Conservation (phyloP, 2,797 vertebrate species). For the Pangasius larnaudii region DNA sequence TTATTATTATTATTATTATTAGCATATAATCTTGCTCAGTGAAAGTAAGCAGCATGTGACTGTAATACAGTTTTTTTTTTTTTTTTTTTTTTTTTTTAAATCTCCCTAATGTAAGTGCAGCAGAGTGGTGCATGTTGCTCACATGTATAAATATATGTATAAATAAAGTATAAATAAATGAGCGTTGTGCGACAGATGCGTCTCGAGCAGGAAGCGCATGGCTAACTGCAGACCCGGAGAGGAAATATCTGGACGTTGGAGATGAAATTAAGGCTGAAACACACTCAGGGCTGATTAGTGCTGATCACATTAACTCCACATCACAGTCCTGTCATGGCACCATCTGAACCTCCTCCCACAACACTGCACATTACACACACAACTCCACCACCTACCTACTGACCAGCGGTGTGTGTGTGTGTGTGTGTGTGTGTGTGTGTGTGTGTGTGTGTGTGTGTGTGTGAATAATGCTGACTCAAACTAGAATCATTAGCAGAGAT, state of each 20-base stretch:
- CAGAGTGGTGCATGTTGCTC: not conserved
- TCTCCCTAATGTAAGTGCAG: not conserved
- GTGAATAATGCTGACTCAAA: not conserved
- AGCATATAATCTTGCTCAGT: not conserved
- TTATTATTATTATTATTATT: not conserved
- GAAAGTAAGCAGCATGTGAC: not conserved
- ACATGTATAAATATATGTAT: not conserved
- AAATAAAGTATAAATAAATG: not conserved
- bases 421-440: not conserved
- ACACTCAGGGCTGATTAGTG: conserved; percentile 42
- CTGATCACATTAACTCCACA: conserved; percentile 55
- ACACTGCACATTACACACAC: not conserved
- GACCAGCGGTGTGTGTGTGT: not conserved
- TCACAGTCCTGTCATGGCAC: conserved; percentile 5
- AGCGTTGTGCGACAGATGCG: not conserved
- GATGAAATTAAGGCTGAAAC: conserved; percentile 55
- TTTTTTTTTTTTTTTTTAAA: too few relatives aligned
- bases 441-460: not conserved
- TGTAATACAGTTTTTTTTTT: too few relatives aligned
- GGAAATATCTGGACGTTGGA: conserved; percentile 51
- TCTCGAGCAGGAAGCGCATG: conserved; percentile 34
- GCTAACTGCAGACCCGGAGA: conserved; percentile 41
- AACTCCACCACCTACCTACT: not conserved
- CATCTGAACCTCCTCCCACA: not conserved
- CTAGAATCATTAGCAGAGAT: not conserved